Evolutionary conservation across 1,140 invertebrate genomes (phyloP).

Genomic region (Scylla paramamosain): DNA sequence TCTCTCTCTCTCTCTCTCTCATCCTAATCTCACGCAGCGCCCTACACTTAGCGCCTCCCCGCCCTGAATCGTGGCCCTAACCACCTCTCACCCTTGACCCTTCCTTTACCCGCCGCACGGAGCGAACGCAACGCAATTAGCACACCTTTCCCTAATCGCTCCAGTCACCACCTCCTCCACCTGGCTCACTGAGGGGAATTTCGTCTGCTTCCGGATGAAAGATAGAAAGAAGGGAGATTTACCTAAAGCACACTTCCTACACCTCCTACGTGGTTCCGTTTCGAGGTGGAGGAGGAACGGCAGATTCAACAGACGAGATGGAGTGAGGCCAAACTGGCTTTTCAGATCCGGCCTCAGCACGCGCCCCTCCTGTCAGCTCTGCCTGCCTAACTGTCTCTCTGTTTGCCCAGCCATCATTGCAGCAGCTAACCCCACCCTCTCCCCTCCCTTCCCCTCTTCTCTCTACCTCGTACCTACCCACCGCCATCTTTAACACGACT

Average conservation of each 20-base stretch:
- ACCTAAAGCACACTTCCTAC: too few species aligned
- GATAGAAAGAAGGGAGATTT: too few species aligned
- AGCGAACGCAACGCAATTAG: too few species aligned
- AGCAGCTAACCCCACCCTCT: not conserved
- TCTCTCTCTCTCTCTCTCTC: conserved; percentile 54
- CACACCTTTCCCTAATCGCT: too few species aligned
- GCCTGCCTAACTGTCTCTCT: conserved; percentile 10
- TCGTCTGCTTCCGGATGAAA: too few species aligned
- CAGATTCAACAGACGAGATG: not conserved
- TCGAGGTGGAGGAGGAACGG: not conserved
- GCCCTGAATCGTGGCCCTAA: too few species aligned
- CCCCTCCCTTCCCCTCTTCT: too few species aligned
- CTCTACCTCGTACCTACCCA: too few species aligned
- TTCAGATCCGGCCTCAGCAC: not conserved
- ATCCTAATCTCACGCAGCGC: not conserved
- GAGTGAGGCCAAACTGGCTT: not conserved
- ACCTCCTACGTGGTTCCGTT: not conserved
- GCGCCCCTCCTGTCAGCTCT: not conserved
- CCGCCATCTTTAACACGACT: too few species aligned
- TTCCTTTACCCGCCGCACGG: too few species aligned
- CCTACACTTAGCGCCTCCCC: not conserved
- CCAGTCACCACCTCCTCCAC: not conserved
- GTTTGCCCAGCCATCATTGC: not conserved
- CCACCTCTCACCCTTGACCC: too few species aligned
- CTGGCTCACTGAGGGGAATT: not conserved